These are phyloP conservation scores for Zaprionus obscuricornis DNA, from an alignment of 2,888 invertebrate genomes.

Conservation along the genomic window DNA sequence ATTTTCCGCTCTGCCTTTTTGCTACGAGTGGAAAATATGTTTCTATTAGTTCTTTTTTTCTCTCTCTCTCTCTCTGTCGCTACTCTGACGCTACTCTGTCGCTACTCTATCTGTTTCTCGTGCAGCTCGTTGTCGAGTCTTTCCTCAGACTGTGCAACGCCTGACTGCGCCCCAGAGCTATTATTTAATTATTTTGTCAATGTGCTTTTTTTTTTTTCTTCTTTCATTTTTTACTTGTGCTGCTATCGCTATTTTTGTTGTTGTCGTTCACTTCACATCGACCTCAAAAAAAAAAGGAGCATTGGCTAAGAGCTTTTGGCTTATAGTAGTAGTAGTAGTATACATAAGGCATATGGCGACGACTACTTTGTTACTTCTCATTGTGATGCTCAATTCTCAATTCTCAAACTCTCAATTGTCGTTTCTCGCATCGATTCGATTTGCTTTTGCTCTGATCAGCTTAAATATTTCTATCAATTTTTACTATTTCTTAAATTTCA, in stretches of 20 bases:
- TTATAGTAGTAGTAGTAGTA: slow-evolving; percentile 9
- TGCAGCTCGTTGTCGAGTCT: neutral
- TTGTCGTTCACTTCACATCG: too few relatives aligned
- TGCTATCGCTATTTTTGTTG: neutral
- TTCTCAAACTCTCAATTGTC: neutral
- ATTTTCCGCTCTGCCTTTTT: slow-evolving; percentile 27
- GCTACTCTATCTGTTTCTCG: too few relatives aligned
- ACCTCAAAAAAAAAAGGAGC: slow-evolving; percentile 37
- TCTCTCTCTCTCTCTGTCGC: neutral
- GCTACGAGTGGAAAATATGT: slow-evolving; percentile 48
- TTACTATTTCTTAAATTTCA: slow-evolving; percentile 26
- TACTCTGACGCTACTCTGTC: slow-evolving; percentile 7
- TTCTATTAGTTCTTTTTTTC: slow-evolving; percentile 52
- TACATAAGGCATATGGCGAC: too few relatives aligned
- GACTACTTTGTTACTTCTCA: slow-evolving; percentile 19
- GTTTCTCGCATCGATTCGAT: slow-evolving; percentile 22
- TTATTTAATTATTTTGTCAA: slow-evolving; percentile 78
- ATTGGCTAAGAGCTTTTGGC: slow-evolving; percentile 24
- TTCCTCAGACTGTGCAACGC: too few relatives aligned
- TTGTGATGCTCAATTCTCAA: slow-evolving; percentile 38
- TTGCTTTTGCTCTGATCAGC: slow-evolving; percentile 35
- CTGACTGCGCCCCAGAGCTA: slow-evolving; percentile 60
- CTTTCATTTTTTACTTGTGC: slow-evolving; percentile 10
- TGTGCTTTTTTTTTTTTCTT: slow-evolving; percentile 36
- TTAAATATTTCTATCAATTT: slow-evolving; percentile 17